Evolutionary conservation across 2,113 vertebrate species (phyloP).

Genomic region (Rhinolophus sinicus): DNA sequence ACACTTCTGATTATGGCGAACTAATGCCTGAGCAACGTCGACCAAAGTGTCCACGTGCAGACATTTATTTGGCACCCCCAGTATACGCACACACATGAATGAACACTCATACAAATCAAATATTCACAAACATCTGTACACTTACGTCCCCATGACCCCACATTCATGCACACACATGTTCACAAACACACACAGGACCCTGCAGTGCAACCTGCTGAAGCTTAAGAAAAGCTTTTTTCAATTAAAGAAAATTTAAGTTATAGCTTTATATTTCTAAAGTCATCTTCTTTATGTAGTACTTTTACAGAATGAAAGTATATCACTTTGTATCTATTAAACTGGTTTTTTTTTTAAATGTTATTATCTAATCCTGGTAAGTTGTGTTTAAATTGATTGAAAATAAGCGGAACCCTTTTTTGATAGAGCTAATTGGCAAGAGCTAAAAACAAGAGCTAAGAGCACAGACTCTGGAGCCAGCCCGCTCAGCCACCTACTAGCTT

Average conservation of each 20-base stretch:
- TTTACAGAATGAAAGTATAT: background rate
- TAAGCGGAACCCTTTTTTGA: background rate
- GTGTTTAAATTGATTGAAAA: background rate
- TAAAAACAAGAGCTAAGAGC: background rate
- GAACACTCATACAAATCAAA: too few species aligned
- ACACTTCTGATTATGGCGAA: too few species aligned
- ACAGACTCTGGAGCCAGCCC: background rate
- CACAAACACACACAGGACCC: too few species aligned
- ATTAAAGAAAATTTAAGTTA: slow-evolving; percentile 30
- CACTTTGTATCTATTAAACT: background rate
- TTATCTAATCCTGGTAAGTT: background rate
- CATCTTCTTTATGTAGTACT: slow-evolving; percentile 7
- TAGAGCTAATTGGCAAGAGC: background rate
- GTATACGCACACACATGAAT: too few species aligned
- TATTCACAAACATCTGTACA: too few species aligned
- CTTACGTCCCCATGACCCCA: too few species aligned
- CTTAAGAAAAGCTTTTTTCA: background rate
- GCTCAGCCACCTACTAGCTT: background rate
- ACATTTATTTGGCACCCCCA: too few species aligned
- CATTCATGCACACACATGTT: too few species aligned
- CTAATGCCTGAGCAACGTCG: too few species aligned
- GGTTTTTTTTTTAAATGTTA: background rate
- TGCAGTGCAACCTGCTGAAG: too few species aligned
- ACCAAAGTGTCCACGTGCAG: too few species aligned
- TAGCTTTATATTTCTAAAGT: background rate